phyloP scores from a whole-genome alignment of 2,888 invertebrate genomes.

The Zaprionus lineosus region DNA sequence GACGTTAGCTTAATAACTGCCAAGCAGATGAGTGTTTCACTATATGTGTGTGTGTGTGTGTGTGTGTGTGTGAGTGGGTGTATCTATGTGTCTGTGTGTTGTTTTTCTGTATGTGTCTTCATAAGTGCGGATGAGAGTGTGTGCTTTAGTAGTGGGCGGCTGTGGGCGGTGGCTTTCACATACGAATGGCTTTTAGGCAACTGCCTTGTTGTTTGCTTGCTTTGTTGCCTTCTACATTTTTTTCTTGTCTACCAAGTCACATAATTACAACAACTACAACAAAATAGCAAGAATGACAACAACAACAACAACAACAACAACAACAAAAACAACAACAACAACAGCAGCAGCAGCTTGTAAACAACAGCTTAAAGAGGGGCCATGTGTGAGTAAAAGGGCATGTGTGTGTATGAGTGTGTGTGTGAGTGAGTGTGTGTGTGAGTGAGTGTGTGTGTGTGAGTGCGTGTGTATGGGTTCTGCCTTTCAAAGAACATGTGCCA shows the following conservation, averaged over 20 bases:
- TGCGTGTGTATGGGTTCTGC: constrained; percentile 12
- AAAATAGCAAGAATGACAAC: constrained; percentile 8
- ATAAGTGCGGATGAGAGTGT: too few relatives aligned
- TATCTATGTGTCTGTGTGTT: constrained; percentile 7
- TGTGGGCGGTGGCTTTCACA: constrained; percentile 11
- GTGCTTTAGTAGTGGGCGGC: too few relatives aligned
- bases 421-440: constrained; percentile 7
- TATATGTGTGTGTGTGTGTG: constrained; percentile 6
- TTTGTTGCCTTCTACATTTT: constrained; percentile 8
- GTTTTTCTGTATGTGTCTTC: too few relatives aligned
- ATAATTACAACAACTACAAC: constrained; percentile 68
- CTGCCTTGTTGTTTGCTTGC: constrained; percentile 1
- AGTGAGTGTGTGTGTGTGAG: neutral
- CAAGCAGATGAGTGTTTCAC: constrained; percentile 55
- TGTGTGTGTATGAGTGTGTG: neutral
- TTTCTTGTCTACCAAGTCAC: constrained; percentile 51
- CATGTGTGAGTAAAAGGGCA: too few relatives aligned
- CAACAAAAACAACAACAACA: constrained; percentile 16
- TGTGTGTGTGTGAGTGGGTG: constrained; percentile 8
- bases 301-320: constrained; percentile 14
- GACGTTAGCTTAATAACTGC: constrained; percentile 75
- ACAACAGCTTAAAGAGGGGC: constrained; percentile 11
- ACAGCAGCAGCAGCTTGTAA: constrained; percentile 6
- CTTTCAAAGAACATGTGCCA: constrained; percentile 75
- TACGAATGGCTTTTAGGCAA: constrained; percentile 28